phyloP scores from a whole-genome alignment of 2,113 vertebrate species.

The Cynoglossus semilaevis region DNA sequence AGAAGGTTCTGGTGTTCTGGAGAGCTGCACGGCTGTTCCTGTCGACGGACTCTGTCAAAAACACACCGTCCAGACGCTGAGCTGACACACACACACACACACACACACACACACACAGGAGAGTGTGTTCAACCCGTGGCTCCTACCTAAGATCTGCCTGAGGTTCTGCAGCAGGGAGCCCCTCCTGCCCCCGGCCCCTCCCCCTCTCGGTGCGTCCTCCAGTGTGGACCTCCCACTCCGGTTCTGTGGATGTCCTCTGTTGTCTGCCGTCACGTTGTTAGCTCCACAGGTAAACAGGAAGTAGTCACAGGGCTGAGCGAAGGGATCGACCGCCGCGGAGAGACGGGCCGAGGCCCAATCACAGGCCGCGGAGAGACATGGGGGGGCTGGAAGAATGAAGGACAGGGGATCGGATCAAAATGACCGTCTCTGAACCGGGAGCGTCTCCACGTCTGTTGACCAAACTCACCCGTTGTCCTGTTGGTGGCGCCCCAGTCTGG shows the following conservation, averaged over 20 bases:
- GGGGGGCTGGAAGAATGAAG: conserved; percentile 45
- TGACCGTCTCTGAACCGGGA: too few species aligned
- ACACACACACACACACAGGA: too few species aligned
- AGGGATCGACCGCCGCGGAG: conserved; percentile 71
- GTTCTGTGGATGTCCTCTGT: conserved; percentile 34
- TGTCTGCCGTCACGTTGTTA: conserved; percentile 34
- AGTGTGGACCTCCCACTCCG: conserved; percentile 5
- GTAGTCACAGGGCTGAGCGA: conserved; percentile 78
- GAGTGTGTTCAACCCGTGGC: too few species aligned
- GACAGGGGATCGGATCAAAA: conserved; percentile 15
- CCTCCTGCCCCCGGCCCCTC: conserved; percentile 56
- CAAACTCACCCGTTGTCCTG: too few species aligned
- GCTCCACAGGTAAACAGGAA: conserved; percentile 71
- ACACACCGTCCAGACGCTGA: neutral
- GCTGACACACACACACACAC: too few species aligned
- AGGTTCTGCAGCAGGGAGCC: conserved; percentile 58
- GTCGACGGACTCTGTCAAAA: conserved; percentile 64
- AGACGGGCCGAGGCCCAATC: conserved; percentile 57
- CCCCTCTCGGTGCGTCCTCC: conserved; percentile 15
- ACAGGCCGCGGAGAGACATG: conserved; percentile 70
- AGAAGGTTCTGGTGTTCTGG: conserved; percentile 84
- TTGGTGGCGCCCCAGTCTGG: too few species aligned
- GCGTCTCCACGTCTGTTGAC: too few species aligned
- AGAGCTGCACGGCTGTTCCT: conserved; percentile 61
- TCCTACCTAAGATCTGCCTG: conserved; percentile 69